phyloP scores from a whole-genome alignment of 1,140 invertebrate species.

The Rhyzopertha dominica region DNA sequence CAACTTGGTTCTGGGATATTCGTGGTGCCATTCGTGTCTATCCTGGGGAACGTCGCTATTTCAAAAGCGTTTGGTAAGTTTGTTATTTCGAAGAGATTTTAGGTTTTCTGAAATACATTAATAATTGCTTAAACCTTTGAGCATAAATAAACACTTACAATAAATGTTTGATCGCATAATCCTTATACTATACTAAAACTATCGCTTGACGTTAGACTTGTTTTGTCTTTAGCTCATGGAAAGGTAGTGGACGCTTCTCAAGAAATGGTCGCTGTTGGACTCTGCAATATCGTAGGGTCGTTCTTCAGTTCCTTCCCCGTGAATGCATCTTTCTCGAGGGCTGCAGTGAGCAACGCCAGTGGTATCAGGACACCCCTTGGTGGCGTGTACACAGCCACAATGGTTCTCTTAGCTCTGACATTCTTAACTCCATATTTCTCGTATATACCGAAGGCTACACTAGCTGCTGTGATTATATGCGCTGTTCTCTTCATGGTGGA shows the following conservation, averaged over 20 bases:
- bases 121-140: too few relatives aligned
- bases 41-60: constrained; percentile 79
- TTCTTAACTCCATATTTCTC: constrained; percentile 67
- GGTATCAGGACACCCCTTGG: constrained; percentile 69
- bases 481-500: constrained; percentile 69
- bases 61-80: constrained; percentile 76
- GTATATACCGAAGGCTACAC: constrained; percentile 62
- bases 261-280: constrained; percentile 62
- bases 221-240: constrained; percentile 45
- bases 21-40: constrained; percentile 70
- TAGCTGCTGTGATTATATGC: constrained; percentile 63
- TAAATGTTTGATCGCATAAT: too few relatives aligned
- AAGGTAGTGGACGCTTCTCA: constrained; percentile 57
- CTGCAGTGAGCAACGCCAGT: constrained; percentile 70
- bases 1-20: constrained; percentile 64
- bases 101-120: too few relatives aligned
- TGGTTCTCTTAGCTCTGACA: constrained; percentile 50
- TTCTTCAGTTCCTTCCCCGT: constrained; percentile 69
- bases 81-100: too few relatives aligned
- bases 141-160: too few relatives aligned
- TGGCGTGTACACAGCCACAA: constrained; percentile 59
- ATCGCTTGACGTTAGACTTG: too few relatives aligned
- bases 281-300: constrained; percentile 67
- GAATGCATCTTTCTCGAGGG: constrained; percentile 66
- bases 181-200: too few relatives aligned